Base-by-base conservation (phyloP, 2,888 invertebrate species). In the Lochmaea capreae region DNA sequence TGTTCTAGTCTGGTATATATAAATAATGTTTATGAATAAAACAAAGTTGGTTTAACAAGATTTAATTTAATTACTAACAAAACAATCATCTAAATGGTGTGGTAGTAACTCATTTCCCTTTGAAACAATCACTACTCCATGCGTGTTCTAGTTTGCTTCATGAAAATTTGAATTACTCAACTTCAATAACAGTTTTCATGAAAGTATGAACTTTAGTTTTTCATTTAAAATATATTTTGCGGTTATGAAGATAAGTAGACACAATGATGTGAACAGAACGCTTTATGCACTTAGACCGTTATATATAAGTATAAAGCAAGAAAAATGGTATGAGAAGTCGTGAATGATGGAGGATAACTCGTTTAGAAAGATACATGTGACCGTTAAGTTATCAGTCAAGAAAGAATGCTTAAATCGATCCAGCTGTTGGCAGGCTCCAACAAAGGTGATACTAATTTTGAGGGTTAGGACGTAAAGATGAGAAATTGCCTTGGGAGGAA, bases 331-430 rank as follows among this genome's bases (percentile, higher is more conserved):
- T 14, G 33, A 39, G 33, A 8, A 33, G 18, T 16, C 57, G 14
- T 57, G 70, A 65, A 70, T 63, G 39, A 70, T 57, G 22, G 43
- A 65, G 57, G 9, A 39, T 39, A 39, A 8, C 33, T 8, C 33
- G 8, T 39, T 39, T 39, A 8, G 8, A 39, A 39, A 65, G 70
- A 70, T 70, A 70, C 49, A 69, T 69, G 69, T 42, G 63, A 39
- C 70, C 46, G 63, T 70, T 65, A 63, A 63, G 57, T 57, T 57
- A 42, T 18, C 26, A 70, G 70, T 70, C 63, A 70, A 70, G 70
- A 70, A 57, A 70, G 43, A 70, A 70, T 65, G 63, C 54, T 65
- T 63, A 63, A 42, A 70, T 54, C 63, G 62, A 69, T 65, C 63
- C 65, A 54, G 69, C 69, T 63, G 62, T 54, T 46, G 63, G 69